These are phyloP conservation scores for mouse (Mus musculus) DNA, from an alignment of 2,113 vertebrate species.

Conservation along the genomic window GRCm39 chr5:97159501-97160000, in stretches of 20 bases:
- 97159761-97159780: not conserved
- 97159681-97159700: not conserved
- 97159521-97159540: slow-evolving; percentile 5
- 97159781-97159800: not conserved
- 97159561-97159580: not conserved
- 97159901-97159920: not conserved
- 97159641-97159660: too few relatives aligned
- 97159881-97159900: not conserved
- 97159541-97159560: slow-evolving; percentile 10
- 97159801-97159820: not conserved
- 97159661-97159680: too few relatives aligned
- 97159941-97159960: not conserved
- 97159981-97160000: too few relatives aligned
- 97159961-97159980: not conserved
- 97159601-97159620: not conserved
- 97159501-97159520: not conserved
- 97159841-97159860: not conserved
- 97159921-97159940: slow-evolving; percentile 1
- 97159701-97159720: slow-evolving; percentile 29
- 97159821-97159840: not conserved
- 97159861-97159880: not conserved
- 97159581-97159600: slow-evolving; percentile 20
- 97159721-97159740: not conserved
- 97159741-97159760: slow-evolving; percentile 4
- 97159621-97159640: not conserved